Base-by-base conservation (phyloP, 2,797 vertebrate species). In the Antennarius maculatus region DNA sequence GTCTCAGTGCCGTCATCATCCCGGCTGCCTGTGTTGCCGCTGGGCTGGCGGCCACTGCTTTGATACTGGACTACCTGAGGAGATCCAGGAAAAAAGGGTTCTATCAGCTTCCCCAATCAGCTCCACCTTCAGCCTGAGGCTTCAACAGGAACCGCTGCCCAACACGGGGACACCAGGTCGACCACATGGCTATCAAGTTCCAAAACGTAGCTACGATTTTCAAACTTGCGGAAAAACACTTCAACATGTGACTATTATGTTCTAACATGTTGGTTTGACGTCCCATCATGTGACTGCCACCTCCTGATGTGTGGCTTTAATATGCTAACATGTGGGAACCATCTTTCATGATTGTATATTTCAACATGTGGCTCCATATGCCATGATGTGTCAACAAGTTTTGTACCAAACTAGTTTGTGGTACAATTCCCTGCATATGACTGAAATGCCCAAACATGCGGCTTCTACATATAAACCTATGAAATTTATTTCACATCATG, bases 41-140 rank as follows among this genome's bases (percentile, higher is more conserved):
- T 0, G 76, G 54, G 3, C 23, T 91, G 5, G 54, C 81, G 1
- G 54, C 58, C 0, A 10, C 69, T 0, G 76, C 74, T n/a, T 34
- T 88, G 57, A 4, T 86, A 7, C 50, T 93, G 3, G 83, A 91
- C 66, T 76, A 80, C 41, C 41, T 93, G 64, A 88, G 89, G 66
- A 89, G 89, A 51, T 83, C 86, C 51, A 87, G 84, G 59, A 92
- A 84, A 66, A 92, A 87, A 71, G 92, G 91, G 3, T 91, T 83
- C 46, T 94, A 94, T 12, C 86, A 93, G 74, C 77, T 94, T 52
- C 74, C 82, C 0, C 88, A 85, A 53, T 58, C 79, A 2, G 67
- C 82, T 2, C 81, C 83, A 0, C 50, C 69, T 2, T 77, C 81
- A 14, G 63, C 77, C 55, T 62, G 74, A 88, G 37, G 29, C 57